Conservation (phyloP, 2,797 vertebrate species). For the Nyctibius grandis region DNA sequence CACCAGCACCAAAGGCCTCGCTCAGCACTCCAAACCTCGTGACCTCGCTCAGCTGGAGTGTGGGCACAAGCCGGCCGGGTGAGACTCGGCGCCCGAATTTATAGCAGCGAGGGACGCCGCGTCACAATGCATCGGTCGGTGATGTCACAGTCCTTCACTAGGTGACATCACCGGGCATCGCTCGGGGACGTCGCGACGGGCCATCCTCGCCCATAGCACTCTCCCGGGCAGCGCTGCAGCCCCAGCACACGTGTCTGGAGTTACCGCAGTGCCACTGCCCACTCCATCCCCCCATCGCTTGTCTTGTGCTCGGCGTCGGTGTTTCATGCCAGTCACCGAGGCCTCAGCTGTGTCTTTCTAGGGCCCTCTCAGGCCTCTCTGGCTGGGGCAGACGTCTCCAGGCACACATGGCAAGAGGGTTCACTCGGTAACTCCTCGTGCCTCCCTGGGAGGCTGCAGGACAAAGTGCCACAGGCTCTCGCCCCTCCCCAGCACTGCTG, state of each 20-base stretch:
- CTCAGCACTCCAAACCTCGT: rapidly evolving
- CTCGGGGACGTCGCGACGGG: rapidly evolving
- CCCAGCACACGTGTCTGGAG: rapidly evolving
- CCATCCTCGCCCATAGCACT: rapidly evolving
- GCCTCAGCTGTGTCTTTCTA: neutral
- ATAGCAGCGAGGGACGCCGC: rapidly evolving
- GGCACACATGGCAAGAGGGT: too few species aligned
- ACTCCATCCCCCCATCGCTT: neutral
- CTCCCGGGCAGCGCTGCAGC: neutral
- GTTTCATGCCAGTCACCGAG: neutral
- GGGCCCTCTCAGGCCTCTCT: too few species aligned
- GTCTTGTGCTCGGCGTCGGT: rapidly evolving
- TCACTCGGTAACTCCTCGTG: too few species aligned
- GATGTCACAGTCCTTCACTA: rapidly evolving
- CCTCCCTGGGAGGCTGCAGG: too few species aligned
- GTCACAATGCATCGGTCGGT: rapidly evolving
- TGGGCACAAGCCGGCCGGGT: rapidly evolving
- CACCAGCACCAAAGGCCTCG: neutral
- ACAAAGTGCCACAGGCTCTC: too few species aligned
- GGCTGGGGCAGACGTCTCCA: too few species aligned
- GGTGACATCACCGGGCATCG: rapidly evolving
- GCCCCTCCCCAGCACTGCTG: too few species aligned
- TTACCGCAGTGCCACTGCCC: neutral
- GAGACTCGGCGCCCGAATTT: rapidly evolving
- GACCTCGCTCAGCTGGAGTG: neutral